Evolutionary conservation across 2,113 vertebrate species (phyloP).

Genomic region (Anthoscopus minutus): DNA sequence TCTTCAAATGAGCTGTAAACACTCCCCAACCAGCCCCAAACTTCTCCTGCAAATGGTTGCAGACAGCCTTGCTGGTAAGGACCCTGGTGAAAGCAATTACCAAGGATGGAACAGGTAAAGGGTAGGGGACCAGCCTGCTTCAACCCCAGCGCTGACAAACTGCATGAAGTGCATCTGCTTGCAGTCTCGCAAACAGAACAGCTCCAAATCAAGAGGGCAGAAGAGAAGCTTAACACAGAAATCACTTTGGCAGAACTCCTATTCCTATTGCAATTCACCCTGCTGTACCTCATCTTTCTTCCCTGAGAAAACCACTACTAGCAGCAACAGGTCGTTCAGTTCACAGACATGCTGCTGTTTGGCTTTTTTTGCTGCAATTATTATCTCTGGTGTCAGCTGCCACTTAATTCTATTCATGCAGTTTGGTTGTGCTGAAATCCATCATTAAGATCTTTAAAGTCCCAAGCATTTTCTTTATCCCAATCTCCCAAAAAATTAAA

Average conservation of each 20-base stretch:
- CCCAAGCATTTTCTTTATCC: background rate
- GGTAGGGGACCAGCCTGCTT: background rate
- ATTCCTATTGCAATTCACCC: background rate
- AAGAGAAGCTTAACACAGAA: background rate
- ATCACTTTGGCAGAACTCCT: background rate
- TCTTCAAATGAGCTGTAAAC: background rate
- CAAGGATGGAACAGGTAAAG: background rate
- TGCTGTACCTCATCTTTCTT: background rate
- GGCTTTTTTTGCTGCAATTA: background rate
- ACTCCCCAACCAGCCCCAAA: background rate
- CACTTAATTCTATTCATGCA: background rate
- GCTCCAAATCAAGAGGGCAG: background rate
- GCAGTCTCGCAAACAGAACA: background rate
- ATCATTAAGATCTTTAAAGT: background rate
- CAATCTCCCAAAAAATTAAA: background rate
- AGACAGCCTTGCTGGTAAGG: background rate
- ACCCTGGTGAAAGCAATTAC: background rate
- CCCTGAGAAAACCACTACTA: background rate
- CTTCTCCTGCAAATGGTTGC: background rate
- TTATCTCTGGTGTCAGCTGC: background rate
- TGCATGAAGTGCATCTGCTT: background rate
- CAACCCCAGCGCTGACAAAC: background rate
- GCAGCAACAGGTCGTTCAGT: fast-evolving
- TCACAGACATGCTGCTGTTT: background rate
- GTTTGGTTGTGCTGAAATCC: background rate